Evolutionary conservation across 53 echinoderm and acorn worm genomes (phyloP), one percentile per base, ranked within the genome.

Genomic region (Apostichopus leukothele): DNA sequence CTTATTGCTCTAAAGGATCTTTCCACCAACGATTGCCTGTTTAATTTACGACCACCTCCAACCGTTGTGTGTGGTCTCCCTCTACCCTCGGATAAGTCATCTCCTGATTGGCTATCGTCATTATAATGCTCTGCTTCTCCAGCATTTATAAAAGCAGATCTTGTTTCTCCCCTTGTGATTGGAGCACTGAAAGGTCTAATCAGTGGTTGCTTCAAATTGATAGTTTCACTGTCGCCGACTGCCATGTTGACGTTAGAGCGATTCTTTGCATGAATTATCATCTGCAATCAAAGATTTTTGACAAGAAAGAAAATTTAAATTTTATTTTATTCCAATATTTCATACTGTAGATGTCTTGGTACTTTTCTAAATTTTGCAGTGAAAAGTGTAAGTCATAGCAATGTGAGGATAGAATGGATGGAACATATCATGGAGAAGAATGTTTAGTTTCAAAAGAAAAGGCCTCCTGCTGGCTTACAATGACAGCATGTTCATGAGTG

Each of bases 221-320:
- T 67, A 59, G 18, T 60, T 7, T 87, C 75, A 19, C 51, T 21
- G 60, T 75, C 75, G 0, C 74, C 75, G n/a, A 25, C 94, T 19
- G 96, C 96, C 51, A 99, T 88, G 88, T 92, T 99, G 89, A 99
- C 89, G 80, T 96, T 99, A 85, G 96, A 91, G 12, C 99, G 91
- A 88, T 94, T 99, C 78, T 94, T 93, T 50, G 94, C 96, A 76
- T 96, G 99, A 53, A 99, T 94, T 12, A 99, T 88, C 99, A 99
- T 99, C 99, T 99, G 89, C 71, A 71, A 18, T 71, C 71, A 71
- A 71, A 19, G 1, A n/a, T 0, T 39, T 39, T 39, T 39, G 39
- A 18, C 71, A 71, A 19, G 16, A 71, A 18, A 18, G 0, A 71
- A 5, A 5, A 14, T 20, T 6, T 6, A 5, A 68, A 16, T 14